phyloP scores from a whole-genome alignment of 2,888 invertebrate species.

The Philereme transversata region DNA sequence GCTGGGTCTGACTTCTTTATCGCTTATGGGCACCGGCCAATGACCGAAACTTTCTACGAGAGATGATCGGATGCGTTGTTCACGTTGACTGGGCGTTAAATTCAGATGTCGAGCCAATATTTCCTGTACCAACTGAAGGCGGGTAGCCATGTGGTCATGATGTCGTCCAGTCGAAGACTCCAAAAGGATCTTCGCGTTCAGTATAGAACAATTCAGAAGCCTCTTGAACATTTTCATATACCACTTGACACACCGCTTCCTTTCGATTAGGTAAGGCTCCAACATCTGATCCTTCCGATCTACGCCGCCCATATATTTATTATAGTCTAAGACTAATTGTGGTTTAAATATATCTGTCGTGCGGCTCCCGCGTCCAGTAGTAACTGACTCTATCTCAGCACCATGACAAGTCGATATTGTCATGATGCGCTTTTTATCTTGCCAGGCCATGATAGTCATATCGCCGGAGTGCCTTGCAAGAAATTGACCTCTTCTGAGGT shows the following conservation, averaged over 20 bases:
- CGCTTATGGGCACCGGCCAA: not conserved
- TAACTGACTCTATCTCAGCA: not conserved
- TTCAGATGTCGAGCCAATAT: no score
- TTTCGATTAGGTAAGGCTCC: not conserved
- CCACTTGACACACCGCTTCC: not conserved
- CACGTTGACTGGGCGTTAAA: not conserved
- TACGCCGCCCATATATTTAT: slow-evolving; percentile 5
- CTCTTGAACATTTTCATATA: slow-evolving; percentile 2
- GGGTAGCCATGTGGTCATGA: not conserved
- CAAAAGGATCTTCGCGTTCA: not conserved
- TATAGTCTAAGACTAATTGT: not conserved
- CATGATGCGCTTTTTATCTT: not conserved
- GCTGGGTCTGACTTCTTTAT: no score
- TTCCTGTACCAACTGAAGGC: not conserved
- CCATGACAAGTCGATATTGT: slow-evolving; percentile 1
- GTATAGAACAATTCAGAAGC: not conserved
- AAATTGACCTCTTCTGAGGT: not conserved
- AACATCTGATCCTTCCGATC: slow-evolving; percentile 4
- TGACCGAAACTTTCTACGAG: not conserved
- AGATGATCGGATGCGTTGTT: slow-evolving; percentile 1
- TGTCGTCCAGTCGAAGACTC: slow-evolving; percentile 1
- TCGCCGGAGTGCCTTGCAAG: not conserved
- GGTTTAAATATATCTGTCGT: not conserved
- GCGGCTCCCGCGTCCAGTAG: not conserved
- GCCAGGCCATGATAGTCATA: not conserved